Evolutionary conservation across 2,888 invertebrate genomes (phyloP).

Genomic region (Dorcus hopei): DNA sequence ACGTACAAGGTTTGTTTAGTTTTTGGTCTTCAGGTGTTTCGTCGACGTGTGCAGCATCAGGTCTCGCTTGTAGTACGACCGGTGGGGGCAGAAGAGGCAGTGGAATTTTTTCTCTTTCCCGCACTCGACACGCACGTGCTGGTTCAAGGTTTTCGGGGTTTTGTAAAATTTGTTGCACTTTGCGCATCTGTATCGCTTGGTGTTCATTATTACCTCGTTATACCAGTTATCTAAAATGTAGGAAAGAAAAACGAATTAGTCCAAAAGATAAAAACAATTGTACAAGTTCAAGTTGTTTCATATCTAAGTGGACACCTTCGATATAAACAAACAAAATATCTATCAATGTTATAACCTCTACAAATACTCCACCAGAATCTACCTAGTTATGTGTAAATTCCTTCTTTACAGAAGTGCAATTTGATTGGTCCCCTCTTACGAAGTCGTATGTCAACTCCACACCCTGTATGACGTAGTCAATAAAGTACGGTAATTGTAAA

Average conservation of each 20-base stretch:
- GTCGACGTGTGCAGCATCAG: not conserved
- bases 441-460: too few relatives aligned
- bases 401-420: too few relatives aligned
- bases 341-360: too few relatives aligned
- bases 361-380: too few relatives aligned
- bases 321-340: too few relatives aligned
- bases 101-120: slow-evolving; percentile 15
- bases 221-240: not conserved
- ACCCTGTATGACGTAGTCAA: too few relatives aligned
- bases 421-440: too few relatives aligned
- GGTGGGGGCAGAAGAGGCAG: slow-evolving; percentile 10
- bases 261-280: not conserved
- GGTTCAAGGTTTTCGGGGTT: slow-evolving; percentile 14
- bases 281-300: not conserved
- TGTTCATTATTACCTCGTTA: too few relatives aligned
- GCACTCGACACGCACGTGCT: slow-evolving; percentile 15
- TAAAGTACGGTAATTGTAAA: too few relatives aligned
- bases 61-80: slow-evolving; percentile 3
- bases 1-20: too few relatives aligned
- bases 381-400: too few relatives aligned
- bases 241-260: not conserved
- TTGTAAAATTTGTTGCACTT: slow-evolving; percentile 17
- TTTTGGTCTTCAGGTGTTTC: too few relatives aligned
- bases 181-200: not conserved
- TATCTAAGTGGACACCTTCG: not conserved